Percentiles rank a stretch among this genome's conserved stretches.
phyloP scores from a whole-genome alignment of 2,113 vertebrate genomes.

The Crotalus helleri region DNA sequence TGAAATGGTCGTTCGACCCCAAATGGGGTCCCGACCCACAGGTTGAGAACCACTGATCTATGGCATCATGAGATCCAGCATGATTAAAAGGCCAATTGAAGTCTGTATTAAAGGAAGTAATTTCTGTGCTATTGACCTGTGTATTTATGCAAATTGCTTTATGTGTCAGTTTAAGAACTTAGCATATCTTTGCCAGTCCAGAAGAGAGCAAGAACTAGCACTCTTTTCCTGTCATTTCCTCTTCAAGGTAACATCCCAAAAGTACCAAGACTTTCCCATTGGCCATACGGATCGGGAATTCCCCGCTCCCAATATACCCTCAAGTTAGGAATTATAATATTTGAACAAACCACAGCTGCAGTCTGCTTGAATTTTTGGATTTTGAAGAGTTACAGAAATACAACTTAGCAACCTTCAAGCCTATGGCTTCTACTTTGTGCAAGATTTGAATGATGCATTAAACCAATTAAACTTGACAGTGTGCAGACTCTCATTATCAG shows the following conservation, averaged over 20 bases:
- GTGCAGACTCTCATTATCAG: not conserved
- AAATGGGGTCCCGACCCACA: no score
- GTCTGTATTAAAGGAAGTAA: not conserved
- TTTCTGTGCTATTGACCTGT: not conserved
- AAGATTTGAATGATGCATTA: not conserved
- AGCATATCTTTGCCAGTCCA: not conserved
- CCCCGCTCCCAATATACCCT: not conserved
- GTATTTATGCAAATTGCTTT: not conserved
- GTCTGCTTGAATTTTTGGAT: not conserved
- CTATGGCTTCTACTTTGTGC: not conserved
- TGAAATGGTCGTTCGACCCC: no score
- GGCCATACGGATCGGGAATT: not conserved
- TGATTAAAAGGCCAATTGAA: not conserved
- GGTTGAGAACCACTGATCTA: no score
- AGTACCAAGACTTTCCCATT: not conserved
- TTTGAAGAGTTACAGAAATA: not conserved
- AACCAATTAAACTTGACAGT: not conserved
- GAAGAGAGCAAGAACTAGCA: not conserved
- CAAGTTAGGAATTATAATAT: not conserved
- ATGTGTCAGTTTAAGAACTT: not conserved
- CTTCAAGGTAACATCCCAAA: not conserved
- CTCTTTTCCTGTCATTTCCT: not conserved
- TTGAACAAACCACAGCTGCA: not conserved
- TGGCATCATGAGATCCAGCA: not conserved
- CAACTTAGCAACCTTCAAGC: not conserved